A percentile compares a stretch with the other conserved stretches of the same genome.
These are phyloP conservation scores for Poecilia latipinna DNA, from an alignment of 2,113 vertebrate genomes.

Conservation along the genomic window DNA sequence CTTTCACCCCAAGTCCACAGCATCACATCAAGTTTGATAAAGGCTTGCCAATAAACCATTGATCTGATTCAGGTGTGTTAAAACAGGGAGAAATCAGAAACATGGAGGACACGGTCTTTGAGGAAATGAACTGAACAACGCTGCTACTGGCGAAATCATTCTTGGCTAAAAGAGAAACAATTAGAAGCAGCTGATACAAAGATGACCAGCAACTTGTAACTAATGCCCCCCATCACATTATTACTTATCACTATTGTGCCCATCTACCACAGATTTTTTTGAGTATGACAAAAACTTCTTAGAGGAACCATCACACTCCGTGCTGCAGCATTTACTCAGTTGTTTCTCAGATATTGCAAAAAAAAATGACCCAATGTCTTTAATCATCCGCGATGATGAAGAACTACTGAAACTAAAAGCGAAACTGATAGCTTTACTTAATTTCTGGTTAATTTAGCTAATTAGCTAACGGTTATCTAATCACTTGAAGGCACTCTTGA, in stretches of 20 bases:
- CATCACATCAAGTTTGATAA: no score
- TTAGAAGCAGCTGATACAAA: background rate
- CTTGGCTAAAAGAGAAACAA: no score
- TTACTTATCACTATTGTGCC: background rate
- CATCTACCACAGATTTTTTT: background rate
- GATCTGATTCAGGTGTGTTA: no score
- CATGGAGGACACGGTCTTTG: no score
- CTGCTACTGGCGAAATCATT: background rate
- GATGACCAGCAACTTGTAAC: background rate
- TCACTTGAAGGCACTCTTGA: background rate
- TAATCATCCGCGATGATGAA: background rate
- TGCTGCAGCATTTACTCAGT: background rate
- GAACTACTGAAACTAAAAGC: background rate
- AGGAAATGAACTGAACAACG: no score
- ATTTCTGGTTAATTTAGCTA: background rate
- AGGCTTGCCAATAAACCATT: no score
- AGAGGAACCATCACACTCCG: background rate
- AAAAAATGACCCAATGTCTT: background rate
- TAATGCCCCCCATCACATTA: background rate
- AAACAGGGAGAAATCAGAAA: no score
- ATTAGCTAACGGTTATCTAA: background rate
- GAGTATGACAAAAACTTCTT: background rate
- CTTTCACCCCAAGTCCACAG: no score
- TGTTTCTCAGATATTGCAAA: background rate
- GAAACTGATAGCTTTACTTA: background rate